Conservation (phyloP, 2,113 vertebrate genomes). For the Syngnathoides biaculeatus region DNA sequence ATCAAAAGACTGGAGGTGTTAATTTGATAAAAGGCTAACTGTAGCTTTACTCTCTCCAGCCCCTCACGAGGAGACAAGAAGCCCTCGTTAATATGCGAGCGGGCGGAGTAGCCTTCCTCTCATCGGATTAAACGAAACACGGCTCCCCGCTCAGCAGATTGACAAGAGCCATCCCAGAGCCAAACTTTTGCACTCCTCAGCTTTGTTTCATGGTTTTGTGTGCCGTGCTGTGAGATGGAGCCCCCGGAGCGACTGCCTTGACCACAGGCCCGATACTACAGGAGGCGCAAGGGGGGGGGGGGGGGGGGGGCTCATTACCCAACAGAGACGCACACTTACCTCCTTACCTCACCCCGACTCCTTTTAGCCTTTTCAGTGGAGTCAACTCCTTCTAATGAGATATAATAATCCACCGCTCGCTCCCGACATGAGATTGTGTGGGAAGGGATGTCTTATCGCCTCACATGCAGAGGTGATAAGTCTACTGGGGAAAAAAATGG, state of each 20-base stretch:
- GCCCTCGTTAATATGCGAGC: constrained; percentile 54
- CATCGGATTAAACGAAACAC: constrained; percentile 63
- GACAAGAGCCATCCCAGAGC: constrained; percentile 43
- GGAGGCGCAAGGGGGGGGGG: neutral
- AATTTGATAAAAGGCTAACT: constrained; percentile 36
- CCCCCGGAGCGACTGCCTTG: constrained; percentile 38
- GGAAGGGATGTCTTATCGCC: constrained; percentile 34
- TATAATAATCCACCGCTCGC: constrained; percentile 46
- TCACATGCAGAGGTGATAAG: neutral
- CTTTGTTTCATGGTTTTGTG: constrained; percentile 35
- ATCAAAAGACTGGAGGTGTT: constrained; percentile 14
- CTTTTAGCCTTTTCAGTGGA: constrained; percentile 26
- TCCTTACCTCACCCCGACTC: constrained; percentile 18
- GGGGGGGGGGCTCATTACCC: constrained; percentile 40
- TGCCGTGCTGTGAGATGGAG: constrained; percentile 34
- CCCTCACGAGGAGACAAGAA: constrained; percentile 35
- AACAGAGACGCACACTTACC: constrained; percentile 15
- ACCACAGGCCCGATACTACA: constrained; percentile 30
- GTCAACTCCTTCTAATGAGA: constrained; percentile 50
- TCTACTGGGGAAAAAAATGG: constrained; percentile 15
- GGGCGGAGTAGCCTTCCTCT: constrained; percentile 35
- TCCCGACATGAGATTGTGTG: constrained; percentile 30
- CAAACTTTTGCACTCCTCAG: constrained; percentile 47
- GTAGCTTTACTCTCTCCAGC: constrained; percentile 2
- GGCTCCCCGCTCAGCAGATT: constrained; percentile 48